phyloP scores from a whole-genome alignment of 2,113 vertebrate genomes.

The Callionymus lyra region DNA sequence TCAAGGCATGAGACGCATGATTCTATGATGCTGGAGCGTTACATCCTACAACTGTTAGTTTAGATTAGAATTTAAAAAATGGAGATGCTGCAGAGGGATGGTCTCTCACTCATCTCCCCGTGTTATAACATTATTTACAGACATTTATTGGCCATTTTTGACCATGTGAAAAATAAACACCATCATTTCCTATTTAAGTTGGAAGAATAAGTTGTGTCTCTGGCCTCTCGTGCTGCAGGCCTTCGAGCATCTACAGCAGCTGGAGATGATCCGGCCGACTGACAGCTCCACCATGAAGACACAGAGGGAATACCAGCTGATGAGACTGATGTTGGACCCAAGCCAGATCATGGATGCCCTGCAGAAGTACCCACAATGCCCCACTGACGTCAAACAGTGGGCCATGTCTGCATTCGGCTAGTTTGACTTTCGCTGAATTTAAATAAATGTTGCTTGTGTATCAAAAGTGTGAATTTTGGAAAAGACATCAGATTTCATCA shows the following conservation, averaged over 20 bases:
- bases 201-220: not conserved
- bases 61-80: too few species aligned
- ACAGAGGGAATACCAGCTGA: slow-evolving; percentile 81
- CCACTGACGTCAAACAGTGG: slow-evolving; percentile 88
- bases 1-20: too few species aligned
- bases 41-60: too few species aligned
- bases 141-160: too few species aligned
- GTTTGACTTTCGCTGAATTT: not conserved
- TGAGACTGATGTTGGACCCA: slow-evolving; percentile 83
- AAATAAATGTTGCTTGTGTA: too few species aligned
- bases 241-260: slow-evolving; percentile 86
- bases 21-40: too few species aligned
- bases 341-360: slow-evolving; percentile 87
- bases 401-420: slow-evolving; percentile 75
- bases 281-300: slow-evolving; percentile 66
- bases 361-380: slow-evolving; percentile 91
- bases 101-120: too few species aligned
- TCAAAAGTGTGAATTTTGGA: too few species aligned
- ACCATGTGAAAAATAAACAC: too few species aligned
- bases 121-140: too few species aligned
- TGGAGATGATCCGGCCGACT: slow-evolving; percentile 80
- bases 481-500: too few species aligned
- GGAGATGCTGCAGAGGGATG: too few species aligned
- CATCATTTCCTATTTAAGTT: not conserved
- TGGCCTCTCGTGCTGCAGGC: slow-evolving; percentile 61